Base-by-base conservation (phyloP, 2,888 invertebrate genomes). In the Trachelus troglodyta region DNA sequence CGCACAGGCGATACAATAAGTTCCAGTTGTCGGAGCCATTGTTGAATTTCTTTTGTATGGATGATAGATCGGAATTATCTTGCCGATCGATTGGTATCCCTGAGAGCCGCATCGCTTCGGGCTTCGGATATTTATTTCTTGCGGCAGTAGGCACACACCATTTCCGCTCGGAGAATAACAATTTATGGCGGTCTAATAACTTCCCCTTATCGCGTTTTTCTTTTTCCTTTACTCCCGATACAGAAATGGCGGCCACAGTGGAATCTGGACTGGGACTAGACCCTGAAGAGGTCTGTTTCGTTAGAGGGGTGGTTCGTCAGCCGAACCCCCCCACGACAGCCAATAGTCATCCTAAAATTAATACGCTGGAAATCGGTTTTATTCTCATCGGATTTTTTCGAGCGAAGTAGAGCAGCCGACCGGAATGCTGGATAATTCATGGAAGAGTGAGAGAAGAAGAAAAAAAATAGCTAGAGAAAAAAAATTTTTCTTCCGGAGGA, bases 171-270 rank as follows among this genome's bases (percentile, higher is more conserved):
- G 34, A 79, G 82, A 81, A 83, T 81, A 78, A 83, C 82, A 81
- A 83, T 82, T 83, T 81, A 82, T 83, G 80, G 80, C 82, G 78
- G 81, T 82, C 83, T 81, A 82, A 83, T 82, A 83, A 83, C 83
- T 82, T 83, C 80, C 82, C 79, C 80, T 80, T 82, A 83, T 83
- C 82, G 79, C 77, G 78, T 33, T 80, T 56, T 69, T 79, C 37
- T 79, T 79, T 76, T 78, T 79, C 77, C 80, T 81, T 77, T 79
- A 78, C 69, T 15, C 15, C 2, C 40, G 15, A 15, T 15, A 15
- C 6, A 40, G 40, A 15, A 40, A 40, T 40, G 15, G 40, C 40
- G 15, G 15, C 40, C 40, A 15, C 15, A 40, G 15, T 15, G 40
- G 40, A 40, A 40, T 15, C 15, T 15, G 15, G 40, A 40, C 40